Base-by-base conservation (phyloP, 2,888 invertebrate genomes). In the Mythimna loreyi region DNA sequence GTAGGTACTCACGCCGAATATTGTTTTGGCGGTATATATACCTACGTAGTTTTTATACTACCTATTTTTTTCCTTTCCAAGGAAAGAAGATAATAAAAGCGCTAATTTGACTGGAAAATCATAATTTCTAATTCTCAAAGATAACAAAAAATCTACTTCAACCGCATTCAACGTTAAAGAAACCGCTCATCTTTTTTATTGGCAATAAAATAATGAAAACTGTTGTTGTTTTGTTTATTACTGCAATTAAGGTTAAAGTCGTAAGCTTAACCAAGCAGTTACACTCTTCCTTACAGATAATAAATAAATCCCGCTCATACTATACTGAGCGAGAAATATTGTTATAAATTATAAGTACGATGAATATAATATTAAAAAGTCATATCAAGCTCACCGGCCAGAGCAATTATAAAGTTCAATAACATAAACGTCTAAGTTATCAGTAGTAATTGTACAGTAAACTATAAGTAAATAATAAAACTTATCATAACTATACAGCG, bases 201-300 rank as follows among this genome's bases (percentile, higher is more conserved):
- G 30, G 21, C 16, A 77, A 36, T 47, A 77, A 63, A 75, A 57
- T 50, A 43, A 74, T 56, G 16, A 45, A 72, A 58, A 49, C 47
- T 7, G 30, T 21, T 25, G n/a, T 40, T 45, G 43, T 55, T 60
- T 59, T 36, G 40, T 45, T 72, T 57, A 81, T 67, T 68, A 72
- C 71, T 67, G 71, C 75, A 81, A 88, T 87, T 88, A 85, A 84
- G 82, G 83, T 84, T 86, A 84, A 85, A 87, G 82, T 80, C 82
- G 65, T 82, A 77, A n/a, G n/a, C n/a, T n/a, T n/a, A n/a, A 50
- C 72, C 65, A 75, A 73, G 61, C 78, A 83, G 76, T 72, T 81
- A 74, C 65, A 72, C 69, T 71, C 67, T 72, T 59, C 67, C 53
- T 47, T 16, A 43, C 55, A 53, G 23, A 28, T 60, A 53, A 67